Evolutionary conservation across 2,113 vertebrate species (phyloP).

Genomic region (Leptodactylus fuscus): DNA sequence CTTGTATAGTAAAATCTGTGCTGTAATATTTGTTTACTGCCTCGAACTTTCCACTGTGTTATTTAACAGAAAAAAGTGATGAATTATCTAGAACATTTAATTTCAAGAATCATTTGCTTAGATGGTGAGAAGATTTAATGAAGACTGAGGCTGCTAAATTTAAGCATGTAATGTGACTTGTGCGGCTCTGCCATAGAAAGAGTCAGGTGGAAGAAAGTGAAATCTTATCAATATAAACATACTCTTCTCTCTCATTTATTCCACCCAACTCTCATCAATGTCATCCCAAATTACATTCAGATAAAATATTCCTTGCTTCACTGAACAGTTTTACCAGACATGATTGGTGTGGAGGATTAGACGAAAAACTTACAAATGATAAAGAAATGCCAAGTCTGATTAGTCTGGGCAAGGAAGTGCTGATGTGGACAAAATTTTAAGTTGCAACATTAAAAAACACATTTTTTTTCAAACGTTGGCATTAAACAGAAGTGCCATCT

Average conservation of each 20-base stretch:
- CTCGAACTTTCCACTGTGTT: background rate
- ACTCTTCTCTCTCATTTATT: constrained; percentile 46
- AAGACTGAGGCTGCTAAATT: constrained; percentile 16
- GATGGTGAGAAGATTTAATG: constrained; percentile 47
- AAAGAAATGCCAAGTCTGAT: constrained; percentile 54
- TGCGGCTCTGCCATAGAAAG: background rate
- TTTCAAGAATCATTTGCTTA: constrained; percentile 49
- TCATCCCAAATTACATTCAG: constrained; percentile 50
- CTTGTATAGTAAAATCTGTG: background rate
- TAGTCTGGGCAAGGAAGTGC: constrained; percentile 42
- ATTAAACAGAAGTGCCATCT: constrained; percentile 44
- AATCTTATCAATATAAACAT: constrained; percentile 58
- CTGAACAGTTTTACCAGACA: constrained; percentile 37
- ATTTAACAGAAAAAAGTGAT: constrained; percentile 30
- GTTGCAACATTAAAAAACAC: constrained; percentile 36
- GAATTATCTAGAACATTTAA: constrained; percentile 22
- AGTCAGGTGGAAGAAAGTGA: constrained; percentile 44
- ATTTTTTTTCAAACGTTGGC: constrained; percentile 27
- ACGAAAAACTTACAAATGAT: constrained; percentile 55
- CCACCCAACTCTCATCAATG: constrained; percentile 48
- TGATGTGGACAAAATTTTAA: constrained; percentile 43
- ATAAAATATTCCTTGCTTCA: constrained; percentile 54
- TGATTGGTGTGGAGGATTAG: constrained; percentile 51
- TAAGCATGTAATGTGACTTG: constrained; percentile 6
- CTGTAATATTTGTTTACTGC: constrained; percentile 17